Conservation (phyloP, 2,888 invertebrate genomes). For the Chymomyza caudatula region DNA sequence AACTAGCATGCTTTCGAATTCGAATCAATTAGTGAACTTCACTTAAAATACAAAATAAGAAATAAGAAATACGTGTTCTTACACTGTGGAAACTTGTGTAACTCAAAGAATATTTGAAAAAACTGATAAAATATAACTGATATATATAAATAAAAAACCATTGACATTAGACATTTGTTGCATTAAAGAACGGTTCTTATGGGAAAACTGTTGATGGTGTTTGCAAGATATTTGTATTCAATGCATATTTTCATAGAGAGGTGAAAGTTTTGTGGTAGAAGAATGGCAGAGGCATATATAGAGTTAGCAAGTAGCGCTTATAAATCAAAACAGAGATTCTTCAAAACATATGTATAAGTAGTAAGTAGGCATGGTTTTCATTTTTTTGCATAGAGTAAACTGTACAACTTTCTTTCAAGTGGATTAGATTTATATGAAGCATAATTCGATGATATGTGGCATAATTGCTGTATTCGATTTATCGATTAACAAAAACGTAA, state of each 20-base stretch:
- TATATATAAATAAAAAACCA: constrained; percentile 9
- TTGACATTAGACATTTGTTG: constrained; percentile 36
- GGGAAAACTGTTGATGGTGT: too few species aligned
- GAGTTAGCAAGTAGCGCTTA: constrained; percentile 8
- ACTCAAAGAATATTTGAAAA: too few species aligned
- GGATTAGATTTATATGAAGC: constrained; percentile 13
- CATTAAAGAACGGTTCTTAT: too few species aligned
- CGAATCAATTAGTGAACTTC: too few species aligned
- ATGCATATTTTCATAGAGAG: constrained; percentile 11
- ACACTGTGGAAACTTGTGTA: too few species aligned
- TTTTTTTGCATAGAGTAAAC: constrained; percentile 41
- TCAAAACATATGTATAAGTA: constrained; percentile 3
- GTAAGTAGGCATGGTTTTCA: neutral
- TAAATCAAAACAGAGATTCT: neutral
- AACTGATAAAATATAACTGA: constrained; percentile 5
- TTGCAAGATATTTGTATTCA: too few species aligned
- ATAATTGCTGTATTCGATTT: constrained; percentile 3
- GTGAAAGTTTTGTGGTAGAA: neutral
- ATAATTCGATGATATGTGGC: constrained; percentile 7
- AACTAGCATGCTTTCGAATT: too few species aligned
- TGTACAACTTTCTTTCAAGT: constrained; percentile 35
- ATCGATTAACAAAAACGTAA: constrained; percentile 51
- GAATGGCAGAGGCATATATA: too few species aligned
- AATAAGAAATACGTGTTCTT: too few species aligned
- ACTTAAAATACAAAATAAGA: too few species aligned